Evolutionary conservation across 2,888 invertebrate genomes (phyloP), one percentile per base, ranked within the genome.

Genomic region (Philereme transversata): DNA sequence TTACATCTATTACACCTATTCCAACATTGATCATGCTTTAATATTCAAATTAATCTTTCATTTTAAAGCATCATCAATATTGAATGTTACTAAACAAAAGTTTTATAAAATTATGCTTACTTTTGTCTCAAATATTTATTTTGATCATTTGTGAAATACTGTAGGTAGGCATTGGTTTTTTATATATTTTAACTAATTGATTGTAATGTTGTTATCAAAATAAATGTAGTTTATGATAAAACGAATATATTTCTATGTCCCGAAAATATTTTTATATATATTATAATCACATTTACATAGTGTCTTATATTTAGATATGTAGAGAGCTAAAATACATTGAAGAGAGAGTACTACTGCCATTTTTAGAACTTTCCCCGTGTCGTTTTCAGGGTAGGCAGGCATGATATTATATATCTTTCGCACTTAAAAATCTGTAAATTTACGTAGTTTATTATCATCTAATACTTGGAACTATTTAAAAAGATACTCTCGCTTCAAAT

Each of bases 291-390:
- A 54, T 62, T 62, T 46, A 58, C 36, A 47, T 51, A 47, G 49
- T 56, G 59, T 74, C 76, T 77, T 77, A 84, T 57, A 76, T 74
- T 79, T 81, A 86, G 81, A 84, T 86, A 84, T 84, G 83, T 85
- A 77, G 77, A 81, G 61, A 71, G 63, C 63, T 52, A 57, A 60
- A 79, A 71, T 72, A 71, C 40, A 66, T 73, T 73, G 73, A 75
- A 75, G 77, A 71, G 76, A 73, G 77, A 76, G 74, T 52, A 53
- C 11, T 52, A 51, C 47, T 51, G 58, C 62, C 52, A 57, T 41
- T 48, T 57, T 49, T 50, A 57, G 6, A 22, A 48, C 22, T 43
- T 35, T 8, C 62, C 65, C 65, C 65, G 64, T 61, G 64, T 66
- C 57, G 22, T 53, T 59, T 59, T 58, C 60, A 65, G 65, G 63